phyloP scores from a whole-genome alignment of 2,113 vertebrate species.

The Aptenodytes forsteri region DNA sequence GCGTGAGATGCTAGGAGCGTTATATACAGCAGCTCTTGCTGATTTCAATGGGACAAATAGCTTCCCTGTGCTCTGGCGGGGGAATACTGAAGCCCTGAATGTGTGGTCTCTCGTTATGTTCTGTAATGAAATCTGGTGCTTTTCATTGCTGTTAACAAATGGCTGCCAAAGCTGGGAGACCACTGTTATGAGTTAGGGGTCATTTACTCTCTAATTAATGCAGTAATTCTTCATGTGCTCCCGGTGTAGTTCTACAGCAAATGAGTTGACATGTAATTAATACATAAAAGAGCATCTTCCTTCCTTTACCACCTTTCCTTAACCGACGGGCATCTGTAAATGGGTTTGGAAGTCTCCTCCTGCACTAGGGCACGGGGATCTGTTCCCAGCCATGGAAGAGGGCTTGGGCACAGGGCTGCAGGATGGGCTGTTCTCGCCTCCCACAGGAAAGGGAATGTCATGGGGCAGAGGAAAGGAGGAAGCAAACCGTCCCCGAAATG shows the following conservation, averaged over 20 bases:
- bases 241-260: neutral
- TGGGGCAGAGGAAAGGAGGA: neutral
- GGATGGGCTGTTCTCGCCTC: neutral
- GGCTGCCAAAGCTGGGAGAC: neutral
- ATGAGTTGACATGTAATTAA: constrained; percentile 21
- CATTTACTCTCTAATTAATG: constrained; percentile 32
- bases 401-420: neutral
- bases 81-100: neutral
- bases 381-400: neutral
- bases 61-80: neutral
- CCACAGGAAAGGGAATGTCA: neutral
- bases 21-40: neutral
- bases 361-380: neutral
- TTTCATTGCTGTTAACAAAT: neutral
- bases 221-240: neutral
- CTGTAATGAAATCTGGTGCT: neutral
- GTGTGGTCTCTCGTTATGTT: neutral
- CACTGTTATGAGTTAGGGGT: neutral
- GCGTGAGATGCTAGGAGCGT: neutral
- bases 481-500: neutral
- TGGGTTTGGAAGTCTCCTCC: neutral
- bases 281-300: neutral
- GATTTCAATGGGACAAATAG: neutral
- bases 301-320: neutral
- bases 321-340: neutral